Evolutionary conservation across 2,888 invertebrate species (phyloP).

Genomic region (Ditylenchus weischeri): DNA sequence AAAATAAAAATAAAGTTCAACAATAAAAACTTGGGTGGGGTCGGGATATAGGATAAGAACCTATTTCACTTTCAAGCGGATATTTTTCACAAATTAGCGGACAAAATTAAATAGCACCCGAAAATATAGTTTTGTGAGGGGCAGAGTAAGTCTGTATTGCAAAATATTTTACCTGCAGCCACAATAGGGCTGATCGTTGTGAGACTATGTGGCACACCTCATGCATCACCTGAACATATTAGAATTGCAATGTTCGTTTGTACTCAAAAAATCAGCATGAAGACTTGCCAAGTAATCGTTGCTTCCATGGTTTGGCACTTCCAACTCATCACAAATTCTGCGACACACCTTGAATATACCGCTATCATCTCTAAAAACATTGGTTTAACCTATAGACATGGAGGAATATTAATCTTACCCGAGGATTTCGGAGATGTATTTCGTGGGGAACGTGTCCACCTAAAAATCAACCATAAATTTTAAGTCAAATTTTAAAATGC

Average conservation of each 20-base stretch:
- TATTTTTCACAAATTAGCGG: too few relatives aligned
- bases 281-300: slow-evolving; percentile 40
- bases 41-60: too few relatives aligned
- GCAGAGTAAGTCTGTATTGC: too few relatives aligned
- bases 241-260: too few relatives aligned
- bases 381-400: neutral
- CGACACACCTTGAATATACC: slow-evolving; percentile 51
- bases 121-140: too few relatives aligned
- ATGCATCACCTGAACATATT: slow-evolving; percentile 41
- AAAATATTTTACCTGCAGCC: slow-evolving; percentile 49
- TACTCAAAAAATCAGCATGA: too few relatives aligned
- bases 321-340: slow-evolving; percentile 58
- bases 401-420: slow-evolving; percentile 35
- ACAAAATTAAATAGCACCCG: too few relatives aligned
- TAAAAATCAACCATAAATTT: too few relatives aligned
- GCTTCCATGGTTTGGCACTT: slow-evolving; percentile 56
- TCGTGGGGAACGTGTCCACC: slow-evolving; percentile 57
- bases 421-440: slow-evolving; percentile 58
- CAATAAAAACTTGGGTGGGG: too few relatives aligned
- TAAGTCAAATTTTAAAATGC: too few relatives aligned
- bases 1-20: too few relatives aligned
- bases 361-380: slow-evolving; percentile 51
- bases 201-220: slow-evolving; percentile 57
- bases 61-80: too few relatives aligned
- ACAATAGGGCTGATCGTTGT: slow-evolving; percentile 55